Evolutionary conservation across 2,113 vertebrate species (phyloP), one percentile per base, ranked within the genome.

Genomic region (Semicossyphus pulcher): DNA sequence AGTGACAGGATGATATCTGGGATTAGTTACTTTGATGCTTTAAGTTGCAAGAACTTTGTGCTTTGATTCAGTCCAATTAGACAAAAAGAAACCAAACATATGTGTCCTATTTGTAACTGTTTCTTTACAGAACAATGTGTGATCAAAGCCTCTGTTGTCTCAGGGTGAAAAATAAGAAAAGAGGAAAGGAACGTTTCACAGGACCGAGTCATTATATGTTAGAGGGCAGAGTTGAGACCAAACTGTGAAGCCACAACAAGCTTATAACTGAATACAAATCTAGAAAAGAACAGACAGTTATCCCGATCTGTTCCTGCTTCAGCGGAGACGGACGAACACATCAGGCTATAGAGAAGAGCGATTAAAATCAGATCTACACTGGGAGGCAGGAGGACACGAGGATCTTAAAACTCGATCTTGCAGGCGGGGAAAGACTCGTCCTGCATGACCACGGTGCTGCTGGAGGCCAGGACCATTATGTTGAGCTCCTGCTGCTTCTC

Each of bases 361-460:
- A n/a, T 70, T 66, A 41, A 79, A 89, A 84, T 84, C 51, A 49
- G 52, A 62, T 64, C 44, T 76, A 71, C 57, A 63, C 28, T 4
- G 32, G 56, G 41, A 62, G 68, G 64, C 20, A 11, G 37, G 1
- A 41, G 67, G 57, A 62, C 70, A 85, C 72, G 58, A 29, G 78
- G 69, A 74, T 71, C 65, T 95, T 95, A 99, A 92, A 99, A 99
- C 89, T 99, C 98, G 0, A 99, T 99, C 94, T 99, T 99, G 95
- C 98, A 99, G 89, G 98, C 98, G 18, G 98, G 97, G 85, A 99
- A 99, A 45, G 97, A 98, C 85, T 99, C 98, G 0, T 99, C 98
- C 92, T 99, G 98, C 98, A 99, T 99, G 76, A 99, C 98, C 21
- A 99, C 98, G 0, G 97, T 99, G 94, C 97, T 99, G 95, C 97